Evolutionary conservation across 2,888 invertebrate genomes (phyloP).

Genomic region (Sesia bembeciformis): DNA sequence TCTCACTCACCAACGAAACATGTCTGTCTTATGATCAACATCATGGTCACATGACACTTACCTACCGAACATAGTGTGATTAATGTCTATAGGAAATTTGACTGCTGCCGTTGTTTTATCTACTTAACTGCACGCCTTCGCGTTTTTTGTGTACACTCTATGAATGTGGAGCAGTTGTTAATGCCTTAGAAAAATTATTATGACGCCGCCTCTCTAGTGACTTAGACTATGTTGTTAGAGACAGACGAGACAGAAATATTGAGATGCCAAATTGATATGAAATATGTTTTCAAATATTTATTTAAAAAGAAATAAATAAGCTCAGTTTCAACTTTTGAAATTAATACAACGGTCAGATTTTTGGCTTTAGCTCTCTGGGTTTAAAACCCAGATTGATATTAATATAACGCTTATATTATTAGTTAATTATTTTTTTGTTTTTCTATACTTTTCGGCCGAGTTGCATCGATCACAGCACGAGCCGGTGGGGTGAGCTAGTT

Average conservation of each 20-base stretch:
- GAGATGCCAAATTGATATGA: neutral
- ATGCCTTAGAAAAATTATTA: conserved; percentile 47
- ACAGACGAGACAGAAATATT: neutral
- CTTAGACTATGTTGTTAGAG: neutral
- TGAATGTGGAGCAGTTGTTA: conserved; percentile 65
- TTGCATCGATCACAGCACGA: no score
- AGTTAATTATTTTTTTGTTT: no score
- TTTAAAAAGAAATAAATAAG: no score
- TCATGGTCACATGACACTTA: conserved; percentile 29
- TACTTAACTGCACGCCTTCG: conserved; percentile 70
- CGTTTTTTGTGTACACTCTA: conserved; percentile 45
- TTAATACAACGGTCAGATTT: no score
- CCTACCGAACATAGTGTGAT: conserved; percentile 67
- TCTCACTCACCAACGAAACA: no score
- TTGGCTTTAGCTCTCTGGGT: no score
- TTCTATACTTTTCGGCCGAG: no score
- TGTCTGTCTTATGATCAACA: conserved; percentile 1
- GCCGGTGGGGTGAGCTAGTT: no score
- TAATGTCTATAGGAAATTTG: conserved; percentile 72
- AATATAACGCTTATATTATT: no score
- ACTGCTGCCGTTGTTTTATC: conserved; percentile 71
- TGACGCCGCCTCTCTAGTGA: conserved; percentile 8
- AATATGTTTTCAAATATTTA: no score
- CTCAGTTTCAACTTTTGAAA: no score
- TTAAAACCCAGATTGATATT: no score